Evolutionary conservation across 2,797 vertebrate genomes (phyloP).

Genomic region (Cossypha caffra): DNA sequence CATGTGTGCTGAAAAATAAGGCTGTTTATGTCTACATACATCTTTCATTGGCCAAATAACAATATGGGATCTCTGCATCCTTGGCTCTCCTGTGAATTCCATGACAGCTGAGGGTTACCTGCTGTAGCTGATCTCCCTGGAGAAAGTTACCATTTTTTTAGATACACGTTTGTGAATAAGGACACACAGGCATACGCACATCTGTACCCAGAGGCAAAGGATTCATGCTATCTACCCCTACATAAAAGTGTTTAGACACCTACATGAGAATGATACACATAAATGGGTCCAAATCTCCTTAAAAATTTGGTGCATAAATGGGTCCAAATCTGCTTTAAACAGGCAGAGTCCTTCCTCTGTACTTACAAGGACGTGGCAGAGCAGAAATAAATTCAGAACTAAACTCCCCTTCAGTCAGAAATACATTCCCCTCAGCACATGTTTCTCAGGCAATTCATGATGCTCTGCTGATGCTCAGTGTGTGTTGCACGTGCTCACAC

Average conservation of each 20-base stretch:
- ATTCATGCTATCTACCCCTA: neutral
- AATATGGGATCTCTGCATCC: neutral
- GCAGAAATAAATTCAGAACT: neutral
- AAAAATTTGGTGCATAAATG: too few relatives aligned
- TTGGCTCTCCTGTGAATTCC: neutral
- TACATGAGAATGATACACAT: neutral
- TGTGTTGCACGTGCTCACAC: neutral
- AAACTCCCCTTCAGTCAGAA: neutral
- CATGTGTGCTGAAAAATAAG: neutral
- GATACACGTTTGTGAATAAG: fast-evolving
- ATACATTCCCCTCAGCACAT: neutral
- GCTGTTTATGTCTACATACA: neutral
- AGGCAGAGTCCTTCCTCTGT: neutral
- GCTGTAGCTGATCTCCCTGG: neutral
- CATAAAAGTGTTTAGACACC: neutral
- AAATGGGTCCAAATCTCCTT: neutral
- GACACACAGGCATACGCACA: neutral
- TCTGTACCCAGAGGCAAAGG: neutral
- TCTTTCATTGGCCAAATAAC: neutral
- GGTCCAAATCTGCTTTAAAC: neutral
- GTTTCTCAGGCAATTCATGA: neutral
- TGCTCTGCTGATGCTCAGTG: neutral
- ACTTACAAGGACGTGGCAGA: neutral
- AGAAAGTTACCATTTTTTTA: neutral
- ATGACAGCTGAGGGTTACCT: neutral